Percentiles rank a stretch among this genome's conserved stretches.
Evolutionary conservation across 2,888 invertebrate species (phyloP).

Genomic region (Xestia c-nigrum): DNA sequence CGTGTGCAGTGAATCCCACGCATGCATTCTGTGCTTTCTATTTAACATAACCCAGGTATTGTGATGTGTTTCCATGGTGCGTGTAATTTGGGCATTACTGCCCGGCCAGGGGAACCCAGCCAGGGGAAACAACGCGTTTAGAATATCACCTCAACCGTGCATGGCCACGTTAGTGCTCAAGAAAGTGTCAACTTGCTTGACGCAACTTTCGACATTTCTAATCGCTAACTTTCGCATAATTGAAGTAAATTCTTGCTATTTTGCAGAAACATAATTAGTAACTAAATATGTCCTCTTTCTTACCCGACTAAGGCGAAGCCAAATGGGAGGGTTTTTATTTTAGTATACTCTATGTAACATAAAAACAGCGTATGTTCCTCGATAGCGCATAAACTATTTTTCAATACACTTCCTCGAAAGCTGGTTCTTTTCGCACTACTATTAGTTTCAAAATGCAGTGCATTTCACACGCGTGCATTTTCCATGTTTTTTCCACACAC

Average conservation of each 20-base stretch:
- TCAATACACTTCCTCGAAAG: too few species aligned
- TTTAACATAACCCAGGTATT: constrained; percentile 62
- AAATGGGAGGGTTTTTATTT: too few species aligned
- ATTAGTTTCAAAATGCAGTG: too few species aligned
- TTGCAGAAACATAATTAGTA: neutral
- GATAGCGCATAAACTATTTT: too few species aligned
- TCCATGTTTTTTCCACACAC: too few species aligned
- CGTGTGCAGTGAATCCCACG: constrained; percentile 26
- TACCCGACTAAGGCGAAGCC: too few species aligned
- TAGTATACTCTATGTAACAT: too few species aligned
- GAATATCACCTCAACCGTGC: constrained; percentile 51
- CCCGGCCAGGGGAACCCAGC: constrained; percentile 37
- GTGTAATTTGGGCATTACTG: constrained; percentile 78
- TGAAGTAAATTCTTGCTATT: constrained; percentile 7
- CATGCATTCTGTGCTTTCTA: constrained; percentile 43
- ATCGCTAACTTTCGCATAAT: constrained; percentile 58
- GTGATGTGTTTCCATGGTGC: constrained; percentile 73
- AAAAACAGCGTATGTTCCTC: too few species aligned
- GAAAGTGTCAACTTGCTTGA: constrained; percentile 71
- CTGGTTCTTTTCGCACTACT: too few species aligned
- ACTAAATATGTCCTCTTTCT: neutral
- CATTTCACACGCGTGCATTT: too few species aligned
- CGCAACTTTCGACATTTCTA: constrained; percentile 69
- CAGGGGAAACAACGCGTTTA: constrained; percentile 58
- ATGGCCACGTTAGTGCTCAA: constrained; percentile 52